These are phyloP conservation scores for Tetraneura akinire DNA, from an alignment of 1,140 invertebrate species.

Conservation along the genomic window DNA sequence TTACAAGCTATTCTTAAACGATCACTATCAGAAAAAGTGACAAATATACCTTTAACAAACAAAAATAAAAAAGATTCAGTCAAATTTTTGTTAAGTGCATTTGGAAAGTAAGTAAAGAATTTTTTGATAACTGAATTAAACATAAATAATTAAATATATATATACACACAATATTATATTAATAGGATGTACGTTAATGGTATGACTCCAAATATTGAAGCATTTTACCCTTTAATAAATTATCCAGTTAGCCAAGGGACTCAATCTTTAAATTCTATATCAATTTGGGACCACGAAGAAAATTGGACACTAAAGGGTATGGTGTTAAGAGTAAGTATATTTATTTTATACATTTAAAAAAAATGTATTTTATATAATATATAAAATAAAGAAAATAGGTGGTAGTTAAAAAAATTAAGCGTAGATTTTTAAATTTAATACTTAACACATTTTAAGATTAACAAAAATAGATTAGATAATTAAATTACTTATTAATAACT, in stretches of 20 bases:
- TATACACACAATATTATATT: slow-evolving; percentile 16
- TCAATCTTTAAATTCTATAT: slow-evolving; percentile 70
- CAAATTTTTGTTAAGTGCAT: slow-evolving; percentile 60
- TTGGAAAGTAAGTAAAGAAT: slow-evolving; percentile 63
- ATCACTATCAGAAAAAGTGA: slow-evolving; percentile 61
- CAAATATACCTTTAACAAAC: slow-evolving; percentile 66
- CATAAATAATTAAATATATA: background rate
- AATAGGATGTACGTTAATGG: slow-evolving; percentile 70
- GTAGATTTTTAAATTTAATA: background rate
- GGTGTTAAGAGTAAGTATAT: background rate
- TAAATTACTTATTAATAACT: too few species aligned
- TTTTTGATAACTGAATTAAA: background rate
- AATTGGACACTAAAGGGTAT: slow-evolving; percentile 52
- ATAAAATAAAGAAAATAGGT: too few species aligned
- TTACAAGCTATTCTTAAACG: slow-evolving; percentile 66
- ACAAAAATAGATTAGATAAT: too few species aligned
- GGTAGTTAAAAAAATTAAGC: too few species aligned
- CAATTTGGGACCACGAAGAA: slow-evolving; percentile 73
- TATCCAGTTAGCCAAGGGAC: slow-evolving; percentile 76
- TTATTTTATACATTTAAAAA: background rate
- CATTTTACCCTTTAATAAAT: slow-evolving; percentile 66
- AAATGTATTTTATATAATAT: too few species aligned
- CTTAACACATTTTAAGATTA: too few species aligned
- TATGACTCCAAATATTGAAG: slow-evolving; percentile 64
- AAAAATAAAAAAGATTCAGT: slow-evolving; percentile 61